phyloP scores from a whole-genome alignment of 92 coral and sea anemone genomes.

The Nematostella vectensis region DNA sequence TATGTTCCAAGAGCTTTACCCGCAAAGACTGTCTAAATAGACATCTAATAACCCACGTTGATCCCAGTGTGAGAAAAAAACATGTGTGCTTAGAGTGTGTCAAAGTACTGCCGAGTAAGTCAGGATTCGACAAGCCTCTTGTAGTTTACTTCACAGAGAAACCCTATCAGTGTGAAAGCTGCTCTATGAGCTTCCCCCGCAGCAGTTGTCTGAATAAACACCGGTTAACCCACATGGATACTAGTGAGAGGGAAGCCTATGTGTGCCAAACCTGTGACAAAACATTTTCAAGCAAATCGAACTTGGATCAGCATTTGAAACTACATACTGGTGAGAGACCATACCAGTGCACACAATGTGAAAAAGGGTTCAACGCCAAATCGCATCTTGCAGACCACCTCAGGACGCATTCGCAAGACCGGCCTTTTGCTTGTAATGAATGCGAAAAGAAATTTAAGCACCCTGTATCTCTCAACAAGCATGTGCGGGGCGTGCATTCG shows the following conservation, averaged over 20 bases:
- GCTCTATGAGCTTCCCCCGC: neutral
- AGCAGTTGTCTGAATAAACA: neutral
- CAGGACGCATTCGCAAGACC: neutral
- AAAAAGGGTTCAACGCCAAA: neutral
- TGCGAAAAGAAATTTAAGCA: neutral
- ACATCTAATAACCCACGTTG: neutral
- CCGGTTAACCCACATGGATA: neutral
- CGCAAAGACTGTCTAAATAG: neutral
- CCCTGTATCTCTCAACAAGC: neutral
- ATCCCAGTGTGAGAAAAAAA: too few relatives aligned
- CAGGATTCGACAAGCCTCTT: too few relatives aligned
- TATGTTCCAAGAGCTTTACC: neutral
- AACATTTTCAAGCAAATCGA: too few relatives aligned
- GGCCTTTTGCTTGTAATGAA: neutral
- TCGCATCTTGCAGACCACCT: neutral
- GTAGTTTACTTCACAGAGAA: neutral
- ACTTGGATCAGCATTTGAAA: neutral
- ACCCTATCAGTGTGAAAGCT: neutral
- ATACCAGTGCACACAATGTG: neutral
- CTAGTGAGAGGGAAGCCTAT: neutral
- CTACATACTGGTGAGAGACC: neutral
- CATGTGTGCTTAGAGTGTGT: too few relatives aligned
- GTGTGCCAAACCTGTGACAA: neutral
- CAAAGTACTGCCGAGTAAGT: too few relatives aligned
- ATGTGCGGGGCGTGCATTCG: neutral